Base-by-base conservation (phyloP, 2,113 vertebrate species). In the Oreotrochilus melanogaster region DNA sequence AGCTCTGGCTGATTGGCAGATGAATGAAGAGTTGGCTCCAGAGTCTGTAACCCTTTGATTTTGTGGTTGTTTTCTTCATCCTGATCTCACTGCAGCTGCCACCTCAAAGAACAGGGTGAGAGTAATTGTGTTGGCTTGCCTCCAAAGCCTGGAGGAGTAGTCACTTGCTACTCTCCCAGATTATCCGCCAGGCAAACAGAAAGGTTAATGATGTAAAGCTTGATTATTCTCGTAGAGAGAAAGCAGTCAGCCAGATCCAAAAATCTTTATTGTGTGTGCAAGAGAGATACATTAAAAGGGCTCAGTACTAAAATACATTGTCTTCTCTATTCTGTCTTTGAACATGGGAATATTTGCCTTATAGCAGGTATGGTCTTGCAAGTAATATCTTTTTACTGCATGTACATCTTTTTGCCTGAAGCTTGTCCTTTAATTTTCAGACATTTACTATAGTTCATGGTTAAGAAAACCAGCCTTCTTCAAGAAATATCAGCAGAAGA, bases 171-270 rank as follows among this genome's bases (percentile, higher is more conserved):
- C 73, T 95, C 61, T 84, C 61, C 79, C 74, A 96, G 70, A 94
- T 95, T 88, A 92, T 96, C 91, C 89, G 82, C 91, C 89, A 90
- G 53, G 71, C 78, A 95, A 96, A 94, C 79, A 92, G 95, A 97
- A 96, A 97, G 92, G 88, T 96, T 97, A 97, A 98, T 69, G 72
- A 95, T 96, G 83, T 92, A 90, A 43, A 90, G 76, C 58, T 92
- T 97, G 92, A 96, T 96, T 96, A 91, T 83, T 95, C 84, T 83
- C 19, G 78, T 97, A 93, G 94, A 93, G 96, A 97, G 67, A 92
- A 97, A 96, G 83, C 64, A 94, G 74, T 69, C 76, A 85, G 69
- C 81, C 91, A 89, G 81, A 97, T 96, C 65, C 57, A 95, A 90
- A 89, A 97, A 81, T 81, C 94, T 90, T 85, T 86, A 81, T 87